Evolutionary conservation across 2,797 vertebrate genomes (phyloP).

Genomic region (Hemitrygon akajei): DNA sequence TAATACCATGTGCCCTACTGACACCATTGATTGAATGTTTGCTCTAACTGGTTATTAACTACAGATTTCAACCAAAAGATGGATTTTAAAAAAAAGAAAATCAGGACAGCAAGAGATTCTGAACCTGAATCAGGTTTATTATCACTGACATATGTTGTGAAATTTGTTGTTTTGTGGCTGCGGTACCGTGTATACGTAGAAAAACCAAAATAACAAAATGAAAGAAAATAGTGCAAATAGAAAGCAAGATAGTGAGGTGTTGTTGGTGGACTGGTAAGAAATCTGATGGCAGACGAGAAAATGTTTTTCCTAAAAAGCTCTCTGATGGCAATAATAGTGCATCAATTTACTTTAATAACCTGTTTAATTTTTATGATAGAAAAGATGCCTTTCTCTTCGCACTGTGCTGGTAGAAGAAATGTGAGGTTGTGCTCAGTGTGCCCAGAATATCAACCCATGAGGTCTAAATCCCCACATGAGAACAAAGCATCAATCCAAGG

Average conservation of each 20-base stretch:
- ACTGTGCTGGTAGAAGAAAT: neutral
- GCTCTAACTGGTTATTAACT: neutral
- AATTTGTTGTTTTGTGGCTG: no score
- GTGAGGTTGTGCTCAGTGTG: neutral
- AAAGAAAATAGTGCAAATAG: no score
- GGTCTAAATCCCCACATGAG: neutral
- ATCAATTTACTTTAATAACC: neutral
- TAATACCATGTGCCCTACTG: neutral
- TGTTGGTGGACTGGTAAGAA: no score
- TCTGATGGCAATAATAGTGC: no score
- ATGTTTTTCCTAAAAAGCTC: no score
- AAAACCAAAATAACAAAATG: no score
- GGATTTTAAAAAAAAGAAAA: neutral
- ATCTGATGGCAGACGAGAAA: no score
- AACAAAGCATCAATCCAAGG: neutral
- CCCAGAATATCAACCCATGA: neutral
- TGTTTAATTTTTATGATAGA: neutral
- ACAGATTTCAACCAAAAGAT: neutral
- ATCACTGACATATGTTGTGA: no score
- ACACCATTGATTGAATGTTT: neutral
- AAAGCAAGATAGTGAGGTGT: no score
- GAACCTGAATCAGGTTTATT: no score
- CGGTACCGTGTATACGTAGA: no score
- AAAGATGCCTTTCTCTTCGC: neutral
- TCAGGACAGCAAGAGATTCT: no score